Evolutionary conservation across 2,888 invertebrate species (phyloP).

Genomic region (Eupithecia exiguata): DNA sequence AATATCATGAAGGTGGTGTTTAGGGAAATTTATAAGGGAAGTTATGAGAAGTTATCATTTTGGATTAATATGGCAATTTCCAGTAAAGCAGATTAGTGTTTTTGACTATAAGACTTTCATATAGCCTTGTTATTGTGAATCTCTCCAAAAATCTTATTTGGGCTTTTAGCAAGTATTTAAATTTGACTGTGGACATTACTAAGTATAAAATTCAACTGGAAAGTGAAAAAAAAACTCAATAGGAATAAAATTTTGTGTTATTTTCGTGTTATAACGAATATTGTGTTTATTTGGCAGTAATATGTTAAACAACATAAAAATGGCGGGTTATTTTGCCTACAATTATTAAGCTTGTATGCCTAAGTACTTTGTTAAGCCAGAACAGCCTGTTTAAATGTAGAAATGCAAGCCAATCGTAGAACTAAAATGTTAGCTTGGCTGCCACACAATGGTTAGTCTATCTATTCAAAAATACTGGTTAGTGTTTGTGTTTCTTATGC

Average conservation of each 20-base stretch:
- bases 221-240: background rate
- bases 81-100: background rate
- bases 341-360: constrained; percentile 27
- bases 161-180: background rate
- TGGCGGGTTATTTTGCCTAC: background rate
- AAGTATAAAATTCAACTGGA: background rate
- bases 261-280: background rate
- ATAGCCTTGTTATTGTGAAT: background rate
- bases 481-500: constrained; percentile 13
- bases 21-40: background rate
- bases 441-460: background rate
- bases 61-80: background rate
- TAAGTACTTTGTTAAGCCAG: constrained; percentile 41
- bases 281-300: constrained; percentile 9
- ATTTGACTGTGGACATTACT: background rate
- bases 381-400: constrained; percentile 9
- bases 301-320: background rate
- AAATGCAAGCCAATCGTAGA: background rate
- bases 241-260: background rate
- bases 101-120: background rate
- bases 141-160: background rate
- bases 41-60: background rate
- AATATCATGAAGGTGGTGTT: background rate
- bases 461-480: background rate
- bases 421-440: constrained; percentile 8